These are phyloP conservation scores for Muscicapa adusta DNA, from an alignment of 2,113 vertebrate genomes.

Conservation along the genomic window DNA sequence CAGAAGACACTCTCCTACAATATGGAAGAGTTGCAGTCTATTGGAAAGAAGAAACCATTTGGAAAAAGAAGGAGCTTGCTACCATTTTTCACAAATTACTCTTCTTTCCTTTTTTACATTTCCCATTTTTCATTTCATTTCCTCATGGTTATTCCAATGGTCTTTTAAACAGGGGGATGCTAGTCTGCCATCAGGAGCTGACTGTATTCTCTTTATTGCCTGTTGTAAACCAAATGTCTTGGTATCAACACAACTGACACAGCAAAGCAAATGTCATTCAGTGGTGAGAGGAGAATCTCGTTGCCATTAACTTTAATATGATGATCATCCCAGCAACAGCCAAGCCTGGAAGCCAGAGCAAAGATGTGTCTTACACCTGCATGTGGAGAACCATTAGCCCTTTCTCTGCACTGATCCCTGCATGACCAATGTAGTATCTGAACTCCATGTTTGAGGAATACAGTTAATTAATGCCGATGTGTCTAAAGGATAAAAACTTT, in stretches of 20 bases:
- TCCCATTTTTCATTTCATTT: neutral
- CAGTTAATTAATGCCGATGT: neutral
- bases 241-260: neutral
- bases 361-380: neutral
- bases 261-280: neutral
- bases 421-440: neutral
- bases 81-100: neutral
- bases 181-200: neutral
- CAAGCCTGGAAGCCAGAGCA: neutral
- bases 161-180: neutral
- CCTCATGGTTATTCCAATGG: neutral
- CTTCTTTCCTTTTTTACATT: neutral
- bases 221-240: neutral
- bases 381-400: accelerated
- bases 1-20: neutral
- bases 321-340: neutral
- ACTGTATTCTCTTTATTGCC: neutral
- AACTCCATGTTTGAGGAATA: neutral
- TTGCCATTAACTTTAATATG: neutral
- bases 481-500: neutral
- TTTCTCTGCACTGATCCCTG: neutral
- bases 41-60: neutral
- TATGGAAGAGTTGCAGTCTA: neutral
- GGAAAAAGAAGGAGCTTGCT: neutral
- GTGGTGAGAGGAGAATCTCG: neutral